Base-by-base conservation (phyloP, 2,797 vertebrate genomes). In the Enteromius unitaeniatus region DNA sequence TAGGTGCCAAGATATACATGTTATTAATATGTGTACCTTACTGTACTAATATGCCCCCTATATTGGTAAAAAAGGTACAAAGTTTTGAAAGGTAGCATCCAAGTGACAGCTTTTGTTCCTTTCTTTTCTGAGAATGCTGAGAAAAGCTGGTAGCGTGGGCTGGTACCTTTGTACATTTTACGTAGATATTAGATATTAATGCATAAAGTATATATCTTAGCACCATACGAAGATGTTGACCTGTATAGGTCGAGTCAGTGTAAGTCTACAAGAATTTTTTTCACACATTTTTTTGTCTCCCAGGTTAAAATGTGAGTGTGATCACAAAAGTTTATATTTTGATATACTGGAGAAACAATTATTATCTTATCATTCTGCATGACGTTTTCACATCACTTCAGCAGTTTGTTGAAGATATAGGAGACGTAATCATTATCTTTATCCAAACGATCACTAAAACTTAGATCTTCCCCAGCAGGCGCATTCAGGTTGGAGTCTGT, bases 401-500 rank as follows among this genome's bases (percentile, higher is more conserved):
- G 42, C 68, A 65, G 77, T 81, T 65, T 64, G 28, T 51, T 21
- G 47, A 68, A 65, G 49, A 42, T 67, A 79, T 88, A 45, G 13
- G 28, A 73, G 55, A 40, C 45, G 45, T 64, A 60, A 80, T 88
- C 70, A 82, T 74, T 85, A 78, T 78, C 75, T 83, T 78, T 45
- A 42, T 42, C 81, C 49, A 67, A 74, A 7, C 19, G 49, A 21
- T 86, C 49, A 37, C 77, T 67, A 79, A 68, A 79, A 78, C 86
- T 83, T 58, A 26, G 72, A 87, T 87, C 88, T 87, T 74, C 70
- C 74, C 83, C 55, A 81, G 73, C 81, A 86, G 88, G 93, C 91
- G 86, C 90, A 87, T 90, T 90, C 83, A 89, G 89, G 89, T 91
- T 91, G 86, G 90, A 91, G 90, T 91, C 89, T 89, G 91, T 88